A percentile compares a stretch with the other conserved stretches of the same genome.
Evolutionary conservation across 2,888 invertebrate genomes (phyloP).

Genomic region (Drosophila leonis): DNA sequence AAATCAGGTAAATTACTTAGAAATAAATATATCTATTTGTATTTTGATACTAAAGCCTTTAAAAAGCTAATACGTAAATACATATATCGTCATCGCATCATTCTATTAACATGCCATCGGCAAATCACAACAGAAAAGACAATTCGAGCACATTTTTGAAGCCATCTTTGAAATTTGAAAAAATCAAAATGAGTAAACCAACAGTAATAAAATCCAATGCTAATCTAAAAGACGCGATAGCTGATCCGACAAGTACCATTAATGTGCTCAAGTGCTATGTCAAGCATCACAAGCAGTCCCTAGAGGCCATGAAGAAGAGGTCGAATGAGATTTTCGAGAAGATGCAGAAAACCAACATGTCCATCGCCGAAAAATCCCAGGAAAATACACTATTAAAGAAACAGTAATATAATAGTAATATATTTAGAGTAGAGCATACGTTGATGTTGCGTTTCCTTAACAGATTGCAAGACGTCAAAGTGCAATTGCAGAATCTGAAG

Average conservation of each 20-base stretch:
- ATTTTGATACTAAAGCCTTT: background rate
- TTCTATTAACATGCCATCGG: slow-evolving; percentile 8
- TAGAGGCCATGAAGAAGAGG: slow-evolving; percentile 4
- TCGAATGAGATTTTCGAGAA: background rate
- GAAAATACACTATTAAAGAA: slow-evolving; percentile 22
- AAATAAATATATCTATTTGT: background rate
- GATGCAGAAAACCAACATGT: slow-evolving; percentile 13
- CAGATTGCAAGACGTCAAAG: background rate
- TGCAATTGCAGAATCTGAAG: background rate
- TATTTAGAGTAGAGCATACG: background rate
- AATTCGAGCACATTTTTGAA: background rate
- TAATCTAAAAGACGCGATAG: too few species aligned
- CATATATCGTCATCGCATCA: background rate
- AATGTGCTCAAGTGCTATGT: slow-evolving; percentile 18
- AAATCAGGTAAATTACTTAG: background rate
- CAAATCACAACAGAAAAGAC: background rate
- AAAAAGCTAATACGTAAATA: too few species aligned
- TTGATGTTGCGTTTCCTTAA: background rate
- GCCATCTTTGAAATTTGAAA: background rate
- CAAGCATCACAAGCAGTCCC: background rate
- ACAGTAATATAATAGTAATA: slow-evolving; percentile 4
- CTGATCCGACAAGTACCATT: background rate
- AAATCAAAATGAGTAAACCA: background rate
- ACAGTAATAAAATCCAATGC: background rate
- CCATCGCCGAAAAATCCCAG: background rate